Conservation (phyloP, 2,888 invertebrate genomes). For the Thymelicus acteon region DNA sequence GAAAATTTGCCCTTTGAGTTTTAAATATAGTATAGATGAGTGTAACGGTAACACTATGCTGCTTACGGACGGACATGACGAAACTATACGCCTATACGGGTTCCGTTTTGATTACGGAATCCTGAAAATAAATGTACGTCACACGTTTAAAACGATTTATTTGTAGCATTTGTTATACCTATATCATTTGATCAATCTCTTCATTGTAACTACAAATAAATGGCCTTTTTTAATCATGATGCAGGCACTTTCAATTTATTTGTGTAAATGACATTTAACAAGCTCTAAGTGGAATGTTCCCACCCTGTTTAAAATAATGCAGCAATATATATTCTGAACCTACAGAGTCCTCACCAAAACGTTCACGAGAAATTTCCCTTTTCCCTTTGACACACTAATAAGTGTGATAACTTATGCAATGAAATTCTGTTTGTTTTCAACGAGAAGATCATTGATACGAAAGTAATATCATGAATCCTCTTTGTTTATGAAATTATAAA, state of each 20-base stretch:
- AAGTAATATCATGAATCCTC: background rate
- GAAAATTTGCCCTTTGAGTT: no score
- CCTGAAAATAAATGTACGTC: no score
- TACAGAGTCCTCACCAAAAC: slow-evolving; percentile 8
- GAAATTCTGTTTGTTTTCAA: slow-evolving; percentile 1
- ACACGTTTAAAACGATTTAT: no score
- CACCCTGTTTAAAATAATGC: slow-evolving; percentile 14
- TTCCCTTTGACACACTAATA: slow-evolving; percentile 8
- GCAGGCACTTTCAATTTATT: background rate
- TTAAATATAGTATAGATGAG: no score
- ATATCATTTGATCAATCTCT: no score
- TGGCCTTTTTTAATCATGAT: background rate
- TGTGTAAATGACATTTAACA: slow-evolving; percentile 21
- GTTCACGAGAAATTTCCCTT: slow-evolving; percentile 9
- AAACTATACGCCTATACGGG: no score
- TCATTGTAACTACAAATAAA: no score
- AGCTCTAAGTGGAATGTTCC: background rate
- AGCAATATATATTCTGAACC: slow-evolving; percentile 23
- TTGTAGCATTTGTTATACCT: no score
- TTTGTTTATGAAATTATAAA: background rate
- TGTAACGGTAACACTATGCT: no score
- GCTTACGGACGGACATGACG: no score
- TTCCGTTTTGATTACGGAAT: no score
- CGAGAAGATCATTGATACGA: background rate
- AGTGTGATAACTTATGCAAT: background rate